Evolutionary conservation across 1,140 invertebrate species (phyloP), one percentile per base, ranked within the genome.

Genomic region (Adelges cooleyi): DNA sequence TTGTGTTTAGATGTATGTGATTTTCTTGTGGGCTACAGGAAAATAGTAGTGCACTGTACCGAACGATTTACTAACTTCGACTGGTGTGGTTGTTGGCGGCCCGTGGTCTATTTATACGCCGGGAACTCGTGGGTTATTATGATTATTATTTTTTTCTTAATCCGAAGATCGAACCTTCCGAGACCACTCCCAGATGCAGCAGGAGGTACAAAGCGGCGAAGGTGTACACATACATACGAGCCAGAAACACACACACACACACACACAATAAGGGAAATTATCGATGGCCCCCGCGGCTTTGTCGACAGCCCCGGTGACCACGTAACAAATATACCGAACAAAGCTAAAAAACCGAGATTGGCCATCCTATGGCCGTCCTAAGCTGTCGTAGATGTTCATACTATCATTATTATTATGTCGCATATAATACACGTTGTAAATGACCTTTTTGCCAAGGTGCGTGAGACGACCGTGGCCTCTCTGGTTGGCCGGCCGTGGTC

Each of bases 361-460:
- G 29, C 11, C 29, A n/a, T n/a, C n/a, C n/a, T n/a, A n/a, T n/a
- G n/a, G 29, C 11, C 29, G 29, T 33, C 29, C 29, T 5, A 33
- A 5, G 29, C 29, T 33, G 29, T n/a, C n/a, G n/a, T n/a, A n/a
- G n/a, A n/a, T n/a, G n/a, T n/a, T n/a, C 36, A 38, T 38, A 8
- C 6, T 38, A 38, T 38, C 36, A 38, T 38, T 38, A 38, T 38
- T 38, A 38, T 38, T 38, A 38, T 38, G 6, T 8, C n/a, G n/a
- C n/a, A n/a, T n/a, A n/a, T n/a, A n/a, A n/a, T n/a, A n/a, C n/a
- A n/a, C n/a, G n/a, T n/a, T n/a, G n/a, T n/a, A n/a, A 3, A 42
- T 27, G 53, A 59, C 53, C 53, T 59, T 29, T n/a, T 59, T 40
- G 8, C 38, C 40, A 44, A 46, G 40, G 20, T 13, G 42, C 51